A percentile compares a stretch with the other conserved stretches of the same genome.
These are phyloP conservation scores for Aethes cnicana DNA, from an alignment of 2,888 invertebrate species.

Conservation along the genomic window DNA sequence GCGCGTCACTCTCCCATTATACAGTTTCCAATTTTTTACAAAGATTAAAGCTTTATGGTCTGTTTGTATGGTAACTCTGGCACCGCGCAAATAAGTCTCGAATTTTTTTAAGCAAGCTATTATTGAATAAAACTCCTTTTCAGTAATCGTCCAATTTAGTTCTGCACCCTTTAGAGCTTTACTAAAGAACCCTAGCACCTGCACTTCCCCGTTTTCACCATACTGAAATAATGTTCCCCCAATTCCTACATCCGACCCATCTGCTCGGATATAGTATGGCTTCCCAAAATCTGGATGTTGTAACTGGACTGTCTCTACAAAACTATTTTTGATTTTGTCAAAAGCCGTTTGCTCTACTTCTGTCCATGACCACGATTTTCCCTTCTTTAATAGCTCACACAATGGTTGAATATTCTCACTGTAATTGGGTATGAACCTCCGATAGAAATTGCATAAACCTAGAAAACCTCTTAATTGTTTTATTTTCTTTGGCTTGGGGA, in stretches of 20 bases:
- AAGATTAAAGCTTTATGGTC: slow-evolving; percentile 38
- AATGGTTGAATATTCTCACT: slow-evolving; percentile 30
- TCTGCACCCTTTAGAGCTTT: slow-evolving; percentile 32
- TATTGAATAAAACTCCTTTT: slow-evolving; percentile 39
- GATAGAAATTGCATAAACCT: slow-evolving; percentile 38
- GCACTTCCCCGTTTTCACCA: slow-evolving; percentile 22
- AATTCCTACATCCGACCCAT: slow-evolving; percentile 33
- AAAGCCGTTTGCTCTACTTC: slow-evolving; percentile 31
- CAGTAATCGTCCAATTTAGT: slow-evolving; percentile 38
- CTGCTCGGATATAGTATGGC: slow-evolving; percentile 37
- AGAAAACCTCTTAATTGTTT: slow-evolving; percentile 39
- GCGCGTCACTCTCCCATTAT: slow-evolving; percentile 33
- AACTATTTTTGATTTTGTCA: slow-evolving; percentile 31
- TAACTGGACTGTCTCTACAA: slow-evolving; percentile 28
- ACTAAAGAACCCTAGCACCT: slow-evolving; percentile 35
- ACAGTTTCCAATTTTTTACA: slow-evolving; percentile 37
- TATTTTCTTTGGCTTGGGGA: slow-evolving; percentile 35
- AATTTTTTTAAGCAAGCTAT: slow-evolving; percentile 37
- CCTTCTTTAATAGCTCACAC: slow-evolving; percentile 36
- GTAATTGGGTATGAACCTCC: slow-evolving; percentile 36
- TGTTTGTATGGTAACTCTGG: slow-evolving; percentile 34
- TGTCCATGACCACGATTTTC: slow-evolving; percentile 30
- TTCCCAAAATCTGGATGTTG: slow-evolving; percentile 29
- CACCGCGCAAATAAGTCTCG: slow-evolving; percentile 38
- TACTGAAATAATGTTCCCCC: slow-evolving; percentile 36